These are phyloP conservation scores for Spondyliosoma cantharus DNA, from an alignment of 2,797 vertebrate genomes.

Conservation along the genomic window DNA sequence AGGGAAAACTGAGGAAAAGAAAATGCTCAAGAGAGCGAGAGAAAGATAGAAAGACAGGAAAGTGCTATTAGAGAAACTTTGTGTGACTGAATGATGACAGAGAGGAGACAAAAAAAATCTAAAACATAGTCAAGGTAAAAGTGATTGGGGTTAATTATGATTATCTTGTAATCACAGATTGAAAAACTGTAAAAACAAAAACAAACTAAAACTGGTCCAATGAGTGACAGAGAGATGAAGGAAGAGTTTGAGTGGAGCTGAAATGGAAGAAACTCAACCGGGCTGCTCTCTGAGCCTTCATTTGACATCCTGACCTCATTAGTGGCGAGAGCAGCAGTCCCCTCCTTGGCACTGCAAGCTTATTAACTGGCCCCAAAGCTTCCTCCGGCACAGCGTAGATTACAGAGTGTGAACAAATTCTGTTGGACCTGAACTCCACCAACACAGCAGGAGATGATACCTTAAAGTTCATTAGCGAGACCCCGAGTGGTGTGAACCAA, in stretches of 20 bases:
- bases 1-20: conserved; percentile 45
- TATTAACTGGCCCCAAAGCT: conserved; percentile 29
- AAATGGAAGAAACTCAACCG: neutral
- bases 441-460: conserved; percentile 14
- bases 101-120: neutral
- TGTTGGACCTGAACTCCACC: conserved; percentile 10
- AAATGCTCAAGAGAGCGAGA: conserved; percentile 29
- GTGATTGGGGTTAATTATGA: neutral
- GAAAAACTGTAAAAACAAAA: conserved; percentile 3
- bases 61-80: neutral
- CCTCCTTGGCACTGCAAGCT: conserved; percentile 25
- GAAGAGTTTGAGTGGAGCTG: neutral
- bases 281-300: neutral
- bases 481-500: neutral
- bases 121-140: neutral
- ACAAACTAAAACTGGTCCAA: neutral
- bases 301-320: conserved; percentile 44
- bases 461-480: conserved; percentile 1
- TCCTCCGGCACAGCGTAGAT: conserved; percentile 13
- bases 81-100: neutral
- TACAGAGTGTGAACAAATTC: conserved; percentile 22
- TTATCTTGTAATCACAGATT: conserved; percentile 3
- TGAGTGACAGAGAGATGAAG: neutral
- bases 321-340: conserved; percentile 9
- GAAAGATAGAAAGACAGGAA: conserved; percentile 18